These are phyloP conservation scores for Cephus nigrinus DNA, from an alignment of 2,888 invertebrate species.

Conservation along the genomic window DNA sequence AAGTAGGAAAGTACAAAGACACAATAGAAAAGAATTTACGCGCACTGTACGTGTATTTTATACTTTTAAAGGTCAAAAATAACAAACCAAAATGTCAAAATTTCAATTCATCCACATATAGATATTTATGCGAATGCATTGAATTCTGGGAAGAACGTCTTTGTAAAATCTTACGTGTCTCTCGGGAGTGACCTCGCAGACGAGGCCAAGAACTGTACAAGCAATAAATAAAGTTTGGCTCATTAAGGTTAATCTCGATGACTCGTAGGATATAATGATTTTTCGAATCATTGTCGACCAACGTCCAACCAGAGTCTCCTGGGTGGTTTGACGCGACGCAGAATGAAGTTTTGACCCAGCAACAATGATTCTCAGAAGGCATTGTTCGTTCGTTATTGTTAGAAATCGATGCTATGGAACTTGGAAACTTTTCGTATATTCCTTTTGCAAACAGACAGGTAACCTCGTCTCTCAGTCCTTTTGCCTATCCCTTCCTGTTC, in stretches of 20 bases:
- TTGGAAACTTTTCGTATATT: not conserved
- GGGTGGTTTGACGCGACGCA: constrained; percentile 16
- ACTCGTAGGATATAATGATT: constrained; percentile 16
- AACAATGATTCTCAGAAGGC: constrained; percentile 11
- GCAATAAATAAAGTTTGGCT: constrained; percentile 21
- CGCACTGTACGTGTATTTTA: not conserved
- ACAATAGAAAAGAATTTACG: not conserved
- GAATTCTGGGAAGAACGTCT: not conserved
- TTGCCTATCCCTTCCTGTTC: not conserved
- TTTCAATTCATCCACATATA: not conserved
- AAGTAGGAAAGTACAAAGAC: not conserved
- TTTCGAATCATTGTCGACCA: constrained; percentile 17
- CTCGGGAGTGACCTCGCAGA: constrained; percentile 20
- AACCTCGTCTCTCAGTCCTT: not conserved
- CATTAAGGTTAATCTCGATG: not conserved
- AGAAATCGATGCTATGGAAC: not conserved
- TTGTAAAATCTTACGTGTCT: constrained; percentile 9
- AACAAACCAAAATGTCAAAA: not conserved
- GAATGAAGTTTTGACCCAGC: not conserved
- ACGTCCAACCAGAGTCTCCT: constrained; percentile 6
- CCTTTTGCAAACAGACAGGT: not conserved
- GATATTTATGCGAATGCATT: not conserved
- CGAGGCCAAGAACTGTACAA: not conserved
- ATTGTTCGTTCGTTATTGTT: constrained; percentile 13
- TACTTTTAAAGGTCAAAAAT: not conserved